Conservation (phyloP, 2,797 vertebrate genomes). For the Halcyon smyrnensis region DNA sequence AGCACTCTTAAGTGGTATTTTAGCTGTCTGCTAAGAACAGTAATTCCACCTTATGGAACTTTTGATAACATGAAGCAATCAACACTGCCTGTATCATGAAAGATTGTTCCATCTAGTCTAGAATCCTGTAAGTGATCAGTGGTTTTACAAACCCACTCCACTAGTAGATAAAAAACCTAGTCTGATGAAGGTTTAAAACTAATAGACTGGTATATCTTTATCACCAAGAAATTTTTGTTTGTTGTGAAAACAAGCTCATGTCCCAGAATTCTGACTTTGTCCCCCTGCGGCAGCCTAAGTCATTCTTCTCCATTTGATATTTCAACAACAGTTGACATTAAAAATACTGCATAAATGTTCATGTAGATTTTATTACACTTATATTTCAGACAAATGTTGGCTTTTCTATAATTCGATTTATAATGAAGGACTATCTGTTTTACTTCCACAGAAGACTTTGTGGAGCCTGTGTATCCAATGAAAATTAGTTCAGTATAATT, state of each 20-base stretch:
- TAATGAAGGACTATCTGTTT: background rate
- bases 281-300: background rate
- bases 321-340: background rate
- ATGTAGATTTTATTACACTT: background rate
- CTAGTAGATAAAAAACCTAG: background rate
- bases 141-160: background rate
- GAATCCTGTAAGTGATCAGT: background rate
- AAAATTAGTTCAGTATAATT: background rate
- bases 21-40: background rate
- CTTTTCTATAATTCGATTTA: background rate
- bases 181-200: background rate
- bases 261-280: background rate
- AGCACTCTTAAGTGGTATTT: background rate
- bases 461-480: background rate
- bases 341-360: background rate
- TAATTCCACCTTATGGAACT: background rate
- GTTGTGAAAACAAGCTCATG: background rate
- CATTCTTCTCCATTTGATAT: background rate
- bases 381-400: background rate
- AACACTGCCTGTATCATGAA: background rate
- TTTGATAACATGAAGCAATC: background rate
- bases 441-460: background rate
- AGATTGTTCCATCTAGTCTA: background rate
- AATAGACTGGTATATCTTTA: background rate
- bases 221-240: background rate